Percentiles rank a stretch among this genome's conserved stretches.
Evolutionary conservation across 1,140 invertebrate species (phyloP).

Genomic region (Caenorhabditis brenneri): DNA sequence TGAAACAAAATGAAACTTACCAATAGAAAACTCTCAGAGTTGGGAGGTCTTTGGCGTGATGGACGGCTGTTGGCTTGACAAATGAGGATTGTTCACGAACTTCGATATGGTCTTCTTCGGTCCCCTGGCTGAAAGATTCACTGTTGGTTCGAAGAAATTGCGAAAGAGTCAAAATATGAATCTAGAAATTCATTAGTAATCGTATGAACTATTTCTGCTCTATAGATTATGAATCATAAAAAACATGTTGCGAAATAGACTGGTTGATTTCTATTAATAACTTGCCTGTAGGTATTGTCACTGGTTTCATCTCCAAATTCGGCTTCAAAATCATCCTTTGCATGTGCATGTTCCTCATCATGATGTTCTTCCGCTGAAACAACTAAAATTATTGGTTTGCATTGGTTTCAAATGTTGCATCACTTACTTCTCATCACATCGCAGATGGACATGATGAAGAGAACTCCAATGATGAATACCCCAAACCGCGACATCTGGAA

Average conservation of each 20-base stretch:
- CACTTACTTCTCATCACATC: background rate
- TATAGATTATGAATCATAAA: background rate
- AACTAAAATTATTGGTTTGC: background rate
- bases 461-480: conserved; percentile 11
- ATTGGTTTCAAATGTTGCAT: background rate
- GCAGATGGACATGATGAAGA: background rate
- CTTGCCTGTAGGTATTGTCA: conserved; percentile 18
- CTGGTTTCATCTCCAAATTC: conserved; percentile 52
- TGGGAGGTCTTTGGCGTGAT: conserved; percentile 51
- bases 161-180: background rate
- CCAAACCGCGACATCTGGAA: conserved; percentile 25
- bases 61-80: conserved; percentile 32
- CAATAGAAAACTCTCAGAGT: conserved; percentile 53
- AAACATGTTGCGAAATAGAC: too few species aligned
- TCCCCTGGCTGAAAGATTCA: conserved; percentile 45
- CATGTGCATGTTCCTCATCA: conserved; percentile 14
- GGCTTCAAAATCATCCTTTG: conserved; percentile 46
- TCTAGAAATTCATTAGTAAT: too few species aligned
- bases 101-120: conserved; percentile 55
- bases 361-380: conserved; percentile 48
- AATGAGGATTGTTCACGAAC: conserved; percentile 54
- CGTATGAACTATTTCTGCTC: background rate
- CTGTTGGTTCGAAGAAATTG: background rate
- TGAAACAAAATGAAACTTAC: conserved; percentile 39
- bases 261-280: background rate